These are phyloP conservation scores for Vanessa tameamea DNA, from an alignment of 1,140 invertebrate genomes.

Conservation along the genomic window DNA sequence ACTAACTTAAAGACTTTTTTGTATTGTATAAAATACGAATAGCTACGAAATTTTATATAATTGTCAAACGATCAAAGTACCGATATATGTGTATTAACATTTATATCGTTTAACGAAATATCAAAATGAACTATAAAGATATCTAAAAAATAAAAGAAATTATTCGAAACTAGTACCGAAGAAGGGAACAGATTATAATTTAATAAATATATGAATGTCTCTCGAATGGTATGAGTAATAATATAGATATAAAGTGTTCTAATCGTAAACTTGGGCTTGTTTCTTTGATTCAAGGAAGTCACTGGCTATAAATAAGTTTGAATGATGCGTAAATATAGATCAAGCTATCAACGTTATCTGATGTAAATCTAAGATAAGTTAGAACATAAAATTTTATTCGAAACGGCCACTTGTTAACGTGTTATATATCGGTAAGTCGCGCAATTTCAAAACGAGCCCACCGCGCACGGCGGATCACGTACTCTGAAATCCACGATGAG, in stretches of 20 bases:
- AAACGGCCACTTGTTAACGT: slow-evolving; percentile 70
- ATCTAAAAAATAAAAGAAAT: too few species aligned
- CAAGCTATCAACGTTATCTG: slow-evolving; percentile 58
- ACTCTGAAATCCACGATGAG: slow-evolving; percentile 75
- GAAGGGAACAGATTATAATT: not conserved
- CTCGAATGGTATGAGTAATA: not conserved
- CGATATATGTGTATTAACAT: too few species aligned
- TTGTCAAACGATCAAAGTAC: too few species aligned
- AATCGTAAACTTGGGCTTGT: slow-evolving; percentile 1
- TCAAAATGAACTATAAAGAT: too few species aligned
- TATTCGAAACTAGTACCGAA: not conserved
- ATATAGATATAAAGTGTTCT: not conserved
- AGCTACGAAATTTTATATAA: too few species aligned
- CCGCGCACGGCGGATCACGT: slow-evolving; percentile 66
- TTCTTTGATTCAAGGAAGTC: slow-evolving; percentile 2
- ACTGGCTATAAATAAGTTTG: slow-evolving; percentile 19
- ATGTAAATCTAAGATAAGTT: slow-evolving; percentile 67
- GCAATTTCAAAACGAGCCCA: slow-evolving; percentile 69
- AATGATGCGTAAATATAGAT: slow-evolving; percentile 45
- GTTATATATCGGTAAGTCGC: slow-evolving; percentile 67
- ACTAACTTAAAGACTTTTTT: too few species aligned
- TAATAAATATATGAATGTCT: not conserved
- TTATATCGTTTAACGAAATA: too few species aligned
- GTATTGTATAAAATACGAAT: too few species aligned
- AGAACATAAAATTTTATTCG: slow-evolving; percentile 71